A percentile compares a stretch with the other conserved stretches of the same genome.
Evolutionary conservation across 1,140 invertebrate genomes (phyloP).

Genomic region (Ceratina japonica): DNA sequence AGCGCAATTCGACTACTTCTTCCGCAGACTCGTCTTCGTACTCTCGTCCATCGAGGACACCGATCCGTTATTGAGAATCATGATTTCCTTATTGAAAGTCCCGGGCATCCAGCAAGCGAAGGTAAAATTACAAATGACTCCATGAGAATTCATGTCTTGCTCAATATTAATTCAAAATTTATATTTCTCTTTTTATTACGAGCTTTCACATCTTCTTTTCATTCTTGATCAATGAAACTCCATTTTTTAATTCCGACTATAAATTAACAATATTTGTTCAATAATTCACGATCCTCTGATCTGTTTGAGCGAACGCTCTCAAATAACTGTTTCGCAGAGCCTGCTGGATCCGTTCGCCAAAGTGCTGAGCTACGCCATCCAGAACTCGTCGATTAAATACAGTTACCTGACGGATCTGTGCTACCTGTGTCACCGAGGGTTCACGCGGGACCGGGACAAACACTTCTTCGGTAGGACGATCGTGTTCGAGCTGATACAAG

Average conservation of each 20-base stretch:
- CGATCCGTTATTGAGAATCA: slow-evolving; percentile 89
- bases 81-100: slow-evolving; percentile 91
- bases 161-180: background rate
- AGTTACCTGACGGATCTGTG: slow-evolving; percentile 93
- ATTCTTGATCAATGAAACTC: too few species aligned
- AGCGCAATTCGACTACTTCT: slow-evolving; percentile 90
- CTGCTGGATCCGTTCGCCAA: slow-evolving; percentile 98
- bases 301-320: too few species aligned
- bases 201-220: too few species aligned
- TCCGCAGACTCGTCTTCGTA: slow-evolving; percentile 88
- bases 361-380: slow-evolving; percentile 93
- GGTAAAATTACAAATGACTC: slow-evolving; percentile 77
- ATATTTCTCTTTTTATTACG: too few species aligned
- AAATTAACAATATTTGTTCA: too few species aligned
- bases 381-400: slow-evolving; percentile 92
- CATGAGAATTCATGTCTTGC: slow-evolving; percentile 3
- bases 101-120: slow-evolving; percentile 90
- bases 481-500: slow-evolving; percentile 96
- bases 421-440: slow-evolving; percentile 92
- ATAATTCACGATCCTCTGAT: too few species aligned
- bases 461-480: slow-evolving; percentile 93
- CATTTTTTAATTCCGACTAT: background rate
- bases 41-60: slow-evolving; percentile 87
- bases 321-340: slow-evolving; percentile 74
- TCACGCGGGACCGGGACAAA: slow-evolving; percentile 95